Conservation (phyloP, 2,797 vertebrate genomes). For the Coluber constrictor region DNA sequence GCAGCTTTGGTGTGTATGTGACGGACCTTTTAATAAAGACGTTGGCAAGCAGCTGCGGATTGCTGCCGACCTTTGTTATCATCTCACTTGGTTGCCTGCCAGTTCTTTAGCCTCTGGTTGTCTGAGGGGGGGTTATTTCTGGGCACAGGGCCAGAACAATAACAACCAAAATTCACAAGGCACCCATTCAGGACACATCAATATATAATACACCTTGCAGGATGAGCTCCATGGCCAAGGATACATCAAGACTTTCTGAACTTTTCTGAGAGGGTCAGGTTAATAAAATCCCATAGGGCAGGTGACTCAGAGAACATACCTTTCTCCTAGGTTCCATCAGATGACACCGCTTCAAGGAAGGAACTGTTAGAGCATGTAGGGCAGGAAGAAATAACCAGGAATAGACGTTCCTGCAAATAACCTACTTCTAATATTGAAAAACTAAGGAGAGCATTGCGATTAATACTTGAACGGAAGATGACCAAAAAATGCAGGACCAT, state of each 20-base stretch:
- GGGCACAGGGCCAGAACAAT: too few species aligned
- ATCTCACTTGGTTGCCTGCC: too few species aligned
- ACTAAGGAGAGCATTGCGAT: neutral
- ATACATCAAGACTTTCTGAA: neutral
- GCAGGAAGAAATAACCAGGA: neutral
- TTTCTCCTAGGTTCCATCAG: neutral
- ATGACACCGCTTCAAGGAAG: neutral
- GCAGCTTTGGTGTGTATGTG: too few species aligned
- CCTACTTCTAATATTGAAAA: neutral
- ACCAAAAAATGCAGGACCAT: neutral
- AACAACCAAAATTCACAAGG: neutral
- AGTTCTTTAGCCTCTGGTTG: too few species aligned
- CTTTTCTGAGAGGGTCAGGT: neutral
- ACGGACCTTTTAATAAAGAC: too few species aligned
- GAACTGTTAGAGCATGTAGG: neutral
- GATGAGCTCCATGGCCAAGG: neutral
- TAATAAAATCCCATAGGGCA: neutral
- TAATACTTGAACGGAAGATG: neutral
- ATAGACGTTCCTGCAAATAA: neutral
- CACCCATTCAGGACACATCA: neutral
- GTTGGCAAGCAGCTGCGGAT: too few species aligned
- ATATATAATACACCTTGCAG: neutral
- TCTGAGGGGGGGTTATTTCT: too few species aligned
- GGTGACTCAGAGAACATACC: too few species aligned
- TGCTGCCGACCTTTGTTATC: too few species aligned